Evolutionary conservation across 2,797 vertebrate species (phyloP).

Genomic region (Schizothorax lantsangensis): DNA sequence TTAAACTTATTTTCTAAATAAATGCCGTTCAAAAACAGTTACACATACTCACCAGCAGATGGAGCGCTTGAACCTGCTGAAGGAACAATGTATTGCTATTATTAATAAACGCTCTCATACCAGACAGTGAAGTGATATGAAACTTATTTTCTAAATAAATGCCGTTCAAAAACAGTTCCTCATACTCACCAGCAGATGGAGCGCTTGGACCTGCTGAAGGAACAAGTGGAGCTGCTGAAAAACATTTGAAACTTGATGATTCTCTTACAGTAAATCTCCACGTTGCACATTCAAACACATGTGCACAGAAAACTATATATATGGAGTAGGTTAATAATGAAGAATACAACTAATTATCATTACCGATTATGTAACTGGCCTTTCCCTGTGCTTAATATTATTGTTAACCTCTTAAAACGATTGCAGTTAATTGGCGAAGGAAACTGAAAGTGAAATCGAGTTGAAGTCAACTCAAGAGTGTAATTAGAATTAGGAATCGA

Average conservation of each 20-base stretch:
- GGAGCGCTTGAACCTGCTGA: background rate
- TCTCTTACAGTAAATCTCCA: background rate
- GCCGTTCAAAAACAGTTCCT: background rate
- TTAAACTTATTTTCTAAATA: background rate
- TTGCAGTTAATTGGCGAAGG: background rate
- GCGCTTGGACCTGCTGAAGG: background rate
- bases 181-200: background rate
- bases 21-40: background rate
- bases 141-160: background rate
- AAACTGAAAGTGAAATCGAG: slow-evolving; percentile 8
- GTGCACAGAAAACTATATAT: background rate
- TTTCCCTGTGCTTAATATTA: background rate
- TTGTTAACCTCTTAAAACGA: background rate
- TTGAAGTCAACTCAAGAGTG: background rate
- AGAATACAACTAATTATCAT: background rate
- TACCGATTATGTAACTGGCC: background rate
- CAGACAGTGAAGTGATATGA: background rate
- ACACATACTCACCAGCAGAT: background rate
- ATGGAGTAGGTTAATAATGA: background rate
- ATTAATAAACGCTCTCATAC: background rate
- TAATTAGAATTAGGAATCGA: too few species aligned
- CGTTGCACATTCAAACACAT: background rate
- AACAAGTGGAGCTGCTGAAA: background rate
- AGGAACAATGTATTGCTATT: too few species aligned
- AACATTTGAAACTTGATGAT: background rate